phyloP scores from a whole-genome alignment of 2,888 invertebrate species.

The Euclidia mi region DNA sequence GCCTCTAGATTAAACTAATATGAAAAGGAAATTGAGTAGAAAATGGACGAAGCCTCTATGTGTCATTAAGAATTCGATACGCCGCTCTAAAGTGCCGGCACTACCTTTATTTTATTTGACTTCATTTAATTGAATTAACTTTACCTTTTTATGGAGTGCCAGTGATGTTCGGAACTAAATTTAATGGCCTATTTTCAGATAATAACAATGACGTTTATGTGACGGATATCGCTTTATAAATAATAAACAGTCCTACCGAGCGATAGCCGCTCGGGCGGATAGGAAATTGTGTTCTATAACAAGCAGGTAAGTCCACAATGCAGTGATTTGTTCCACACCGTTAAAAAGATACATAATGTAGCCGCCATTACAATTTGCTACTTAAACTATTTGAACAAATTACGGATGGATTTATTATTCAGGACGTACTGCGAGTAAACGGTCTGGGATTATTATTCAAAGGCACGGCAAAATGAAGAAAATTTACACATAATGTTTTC shows the following conservation, averaged over 20 bases:
- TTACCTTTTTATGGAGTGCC: constrained; percentile 85
- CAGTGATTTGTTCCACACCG: constrained; percentile 47
- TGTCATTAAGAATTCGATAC: constrained; percentile 89
- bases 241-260: constrained; percentile 58
- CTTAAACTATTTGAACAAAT: constrained; percentile 49
- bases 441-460: constrained; percentile 66
- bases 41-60: constrained; percentile 87
- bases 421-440: constrained; percentile 46
- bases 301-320: constrained; percentile 37
- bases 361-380: constrained; percentile 41
- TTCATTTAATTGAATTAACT: constrained; percentile 88
- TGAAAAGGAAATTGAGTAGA: constrained; percentile 90
- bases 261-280: constrained; percentile 20
- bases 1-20: constrained; percentile 90
- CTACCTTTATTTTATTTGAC: constrained; percentile 85
- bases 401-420: constrained; percentile 55
- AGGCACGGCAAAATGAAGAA: constrained; percentile 61
- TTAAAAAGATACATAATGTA: constrained; percentile 43
- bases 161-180: constrained; percentile 82
- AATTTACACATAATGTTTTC: constrained; percentile 71
- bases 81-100: constrained; percentile 76
- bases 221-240: constrained; percentile 78
- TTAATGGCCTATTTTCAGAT: constrained; percentile 79
- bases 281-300: constrained; percentile 34
- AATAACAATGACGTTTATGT: constrained; percentile 84